Conservation (phyloP, 2,888 invertebrate genomes). For the Maniola hyperantus region DNA sequence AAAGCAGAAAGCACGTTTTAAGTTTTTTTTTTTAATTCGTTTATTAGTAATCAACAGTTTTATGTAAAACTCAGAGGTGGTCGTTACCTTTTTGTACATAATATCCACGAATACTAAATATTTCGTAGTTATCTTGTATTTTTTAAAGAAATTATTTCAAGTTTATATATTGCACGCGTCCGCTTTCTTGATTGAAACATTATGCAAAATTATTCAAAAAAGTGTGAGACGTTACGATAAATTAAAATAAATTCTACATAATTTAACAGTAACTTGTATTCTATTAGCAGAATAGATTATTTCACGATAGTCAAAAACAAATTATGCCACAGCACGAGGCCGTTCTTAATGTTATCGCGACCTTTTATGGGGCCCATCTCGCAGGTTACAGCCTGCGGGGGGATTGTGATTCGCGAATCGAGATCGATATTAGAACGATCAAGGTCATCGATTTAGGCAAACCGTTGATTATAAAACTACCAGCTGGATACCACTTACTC, state of each 20-base stretch:
- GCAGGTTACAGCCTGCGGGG: constrained; percentile 1
- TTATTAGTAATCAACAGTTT: no score
- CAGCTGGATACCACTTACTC: no score
- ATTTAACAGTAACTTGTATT: not conserved
- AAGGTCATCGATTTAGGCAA: not conserved
- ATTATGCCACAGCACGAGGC: constrained; percentile 26
- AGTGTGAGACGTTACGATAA: not conserved
- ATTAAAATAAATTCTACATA: not conserved
- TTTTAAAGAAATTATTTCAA: not conserved
- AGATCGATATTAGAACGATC: constrained; percentile 1
- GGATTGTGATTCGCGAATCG: constrained; percentile 6
- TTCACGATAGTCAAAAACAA: constrained; percentile 10
- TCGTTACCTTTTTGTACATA: not conserved
- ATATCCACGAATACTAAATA: not conserved
- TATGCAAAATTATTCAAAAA: constrained; percentile 8
- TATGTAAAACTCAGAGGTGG: not conserved
- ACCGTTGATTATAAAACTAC: not conserved
- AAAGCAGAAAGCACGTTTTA: no score
- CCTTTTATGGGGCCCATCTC: constrained; percentile 53
- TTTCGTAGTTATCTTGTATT: not conserved
- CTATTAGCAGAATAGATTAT: no score
- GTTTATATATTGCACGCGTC: not conserved
- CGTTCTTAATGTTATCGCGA: constrained; percentile 50
- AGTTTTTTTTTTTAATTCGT: no score
- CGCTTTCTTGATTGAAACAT: constrained; percentile 1